phyloP scores from a whole-genome alignment of 2,797 vertebrate species.

The Cryptoblepharus egeriae region DNA sequence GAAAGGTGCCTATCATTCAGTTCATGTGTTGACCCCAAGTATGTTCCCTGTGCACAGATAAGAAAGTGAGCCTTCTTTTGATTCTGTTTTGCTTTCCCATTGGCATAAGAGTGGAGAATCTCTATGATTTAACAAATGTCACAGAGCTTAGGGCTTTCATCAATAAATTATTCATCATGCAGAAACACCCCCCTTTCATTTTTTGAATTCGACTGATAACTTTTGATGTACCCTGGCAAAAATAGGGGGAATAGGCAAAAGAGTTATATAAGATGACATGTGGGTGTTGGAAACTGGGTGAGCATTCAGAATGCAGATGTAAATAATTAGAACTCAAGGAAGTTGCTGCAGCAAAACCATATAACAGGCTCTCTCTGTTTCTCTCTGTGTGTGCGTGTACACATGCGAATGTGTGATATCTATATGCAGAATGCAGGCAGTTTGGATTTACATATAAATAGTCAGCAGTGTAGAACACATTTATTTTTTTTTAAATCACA shows the following conservation, averaged over 20 bases:
- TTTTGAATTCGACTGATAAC: constrained; percentile 12
- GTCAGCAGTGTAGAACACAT: not conserved
- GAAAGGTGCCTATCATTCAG: not conserved
- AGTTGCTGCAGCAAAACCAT: not conserved
- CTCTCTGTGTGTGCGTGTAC: too few relatives aligned
- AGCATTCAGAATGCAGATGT: not conserved
- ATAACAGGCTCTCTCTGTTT: not conserved
- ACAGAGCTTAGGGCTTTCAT: constrained; percentile 6
- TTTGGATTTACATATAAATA: constrained; percentile 35
- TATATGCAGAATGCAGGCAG: not conserved
- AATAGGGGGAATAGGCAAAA: not conserved
- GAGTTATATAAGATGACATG: constrained; percentile 5
- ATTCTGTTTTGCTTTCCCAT: constrained; percentile 5
- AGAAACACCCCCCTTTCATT: not conserved
- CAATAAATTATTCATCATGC: constrained; percentile 7
- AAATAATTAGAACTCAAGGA: constrained; percentile 9
- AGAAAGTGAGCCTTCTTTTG: not conserved
- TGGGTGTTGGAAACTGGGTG: not conserved
- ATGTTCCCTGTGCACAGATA: not conserved
- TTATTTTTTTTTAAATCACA: not conserved
- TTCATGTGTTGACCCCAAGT: not conserved
- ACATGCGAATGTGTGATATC: not conserved
- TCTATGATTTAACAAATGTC: constrained; percentile 21
- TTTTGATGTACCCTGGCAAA: not conserved
- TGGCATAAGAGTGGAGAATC: constrained; percentile 18